phyloP scores from a whole-genome alignment of 2,888 invertebrate genomes.

The Chydorus sphaericus region DNA sequence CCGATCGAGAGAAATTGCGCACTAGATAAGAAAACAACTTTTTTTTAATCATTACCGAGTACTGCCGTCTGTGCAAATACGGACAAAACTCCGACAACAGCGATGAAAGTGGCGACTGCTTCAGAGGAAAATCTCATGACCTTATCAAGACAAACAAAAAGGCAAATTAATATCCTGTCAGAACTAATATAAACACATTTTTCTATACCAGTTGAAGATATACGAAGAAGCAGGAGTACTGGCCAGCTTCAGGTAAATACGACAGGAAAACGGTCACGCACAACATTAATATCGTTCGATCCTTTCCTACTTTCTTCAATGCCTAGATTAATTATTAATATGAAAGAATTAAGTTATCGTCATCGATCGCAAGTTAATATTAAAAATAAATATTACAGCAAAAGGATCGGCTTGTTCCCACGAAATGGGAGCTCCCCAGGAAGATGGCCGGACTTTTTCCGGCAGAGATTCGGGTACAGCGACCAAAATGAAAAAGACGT shows the following conservation, averaged over 20 bases:
- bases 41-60: conserved; percentile 28
- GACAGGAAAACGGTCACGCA: conserved; percentile 95
- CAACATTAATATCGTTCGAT: conserved; percentile 88
- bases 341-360: background rate
- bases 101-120: conserved; percentile 95
- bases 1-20: too few species aligned
- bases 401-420: conserved; percentile 97
- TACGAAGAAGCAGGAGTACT: conserved; percentile 99
- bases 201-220: conserved; percentile 70
- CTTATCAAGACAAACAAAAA: conserved; percentile 25
- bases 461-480: conserved; percentile 97
- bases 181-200: background rate
- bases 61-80: conserved; percentile 79
- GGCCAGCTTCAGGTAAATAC: conserved; percentile 94
- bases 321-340: conserved; percentile 35
- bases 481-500: conserved; percentile 94
- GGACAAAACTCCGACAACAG: conserved; percentile 87
- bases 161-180: background rate
- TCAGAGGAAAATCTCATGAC: conserved; percentile 89
- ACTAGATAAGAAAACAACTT: background rate
- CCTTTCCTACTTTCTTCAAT: conserved; percentile 80
- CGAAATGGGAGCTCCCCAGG: conserved; percentile 74
- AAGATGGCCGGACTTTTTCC: conserved; percentile 65
- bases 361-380: background rate
- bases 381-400: conserved; percentile 37